Evolutionary conservation across 2,888 invertebrate genomes (phyloP).

Genomic region (Rosalia funebris): DNA sequence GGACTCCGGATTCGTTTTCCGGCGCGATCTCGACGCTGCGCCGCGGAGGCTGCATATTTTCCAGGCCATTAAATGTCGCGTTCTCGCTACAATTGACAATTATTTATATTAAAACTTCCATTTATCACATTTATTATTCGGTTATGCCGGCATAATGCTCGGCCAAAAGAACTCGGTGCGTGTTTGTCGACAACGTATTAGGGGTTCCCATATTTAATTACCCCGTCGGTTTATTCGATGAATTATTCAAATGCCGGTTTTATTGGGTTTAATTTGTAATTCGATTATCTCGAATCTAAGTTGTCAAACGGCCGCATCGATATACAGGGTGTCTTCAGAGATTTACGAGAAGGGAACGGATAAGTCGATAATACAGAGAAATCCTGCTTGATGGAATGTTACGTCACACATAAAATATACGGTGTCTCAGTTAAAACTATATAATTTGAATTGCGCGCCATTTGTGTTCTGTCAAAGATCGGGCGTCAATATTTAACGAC

Average conservation of each 20-base stretch:
- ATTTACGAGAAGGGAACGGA: too few species aligned
- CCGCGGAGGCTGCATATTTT: slow-evolving; percentile 46
- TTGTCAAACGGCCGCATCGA: too few species aligned
- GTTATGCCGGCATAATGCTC: slow-evolving; percentile 54
- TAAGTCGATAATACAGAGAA: too few species aligned
- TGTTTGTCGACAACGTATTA: slow-evolving; percentile 21
- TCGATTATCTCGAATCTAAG: slow-evolving; percentile 26
- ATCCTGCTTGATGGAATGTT: too few species aligned
- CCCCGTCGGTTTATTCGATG: slow-evolving; percentile 30
- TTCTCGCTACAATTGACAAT: slow-evolving; percentile 55
- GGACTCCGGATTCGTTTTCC: slow-evolving; percentile 6
- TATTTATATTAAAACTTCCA: slow-evolving; percentile 55
- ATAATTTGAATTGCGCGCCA: too few species aligned
- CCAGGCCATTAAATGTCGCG: slow-evolving; percentile 56
- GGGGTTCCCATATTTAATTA: slow-evolving; percentile 34
- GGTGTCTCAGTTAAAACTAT: too few species aligned
- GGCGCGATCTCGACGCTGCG: not conserved
- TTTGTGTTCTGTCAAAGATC: too few species aligned
- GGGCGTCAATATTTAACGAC: too few species aligned
- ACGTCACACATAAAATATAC: too few species aligned
- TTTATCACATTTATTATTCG: slow-evolving; percentile 54
- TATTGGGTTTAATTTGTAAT: slow-evolving; percentile 27
- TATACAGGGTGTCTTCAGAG: too few species aligned
- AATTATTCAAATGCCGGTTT: slow-evolving; percentile 40
- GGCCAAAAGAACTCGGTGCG: slow-evolving; percentile 32